phyloP scores from a whole-genome alignment of 2,113 vertebrate genomes.

The Buteo buteo region DNA sequence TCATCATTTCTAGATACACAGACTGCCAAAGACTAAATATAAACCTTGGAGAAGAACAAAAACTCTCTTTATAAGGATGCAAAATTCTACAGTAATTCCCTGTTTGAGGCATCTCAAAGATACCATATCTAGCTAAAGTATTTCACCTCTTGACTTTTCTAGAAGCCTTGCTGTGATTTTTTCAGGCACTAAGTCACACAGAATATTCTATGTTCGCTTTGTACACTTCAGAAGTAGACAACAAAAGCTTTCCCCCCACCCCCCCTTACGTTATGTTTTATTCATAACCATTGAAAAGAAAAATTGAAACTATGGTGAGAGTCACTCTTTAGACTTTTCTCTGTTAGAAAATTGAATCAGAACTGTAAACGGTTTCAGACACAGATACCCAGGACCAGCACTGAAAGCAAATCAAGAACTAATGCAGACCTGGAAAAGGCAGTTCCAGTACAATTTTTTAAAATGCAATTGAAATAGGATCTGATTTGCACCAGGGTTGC shows the following conservation, averaged over 20 bases:
- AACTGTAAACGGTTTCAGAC: slow-evolving; percentile 16
- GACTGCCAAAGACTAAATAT: not conserved
- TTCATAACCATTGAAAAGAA: slow-evolving; percentile 55
- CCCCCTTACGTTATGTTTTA: slow-evolving; percentile 34
- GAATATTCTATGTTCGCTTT: slow-evolving; percentile 56
- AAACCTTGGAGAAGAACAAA: not conserved
- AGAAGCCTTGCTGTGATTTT: slow-evolving; percentile 54
- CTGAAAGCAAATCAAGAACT: not conserved
- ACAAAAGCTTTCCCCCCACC: slow-evolving; percentile 13
- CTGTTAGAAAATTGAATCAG: slow-evolving; percentile 38
- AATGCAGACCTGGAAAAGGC: not conserved
- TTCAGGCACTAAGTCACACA: slow-evolving; percentile 45
- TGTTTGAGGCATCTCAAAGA: slow-evolving; percentile 18
- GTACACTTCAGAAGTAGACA: slow-evolving; percentile 47
- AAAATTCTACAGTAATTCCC: not conserved
- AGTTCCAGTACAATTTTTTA: not conserved
- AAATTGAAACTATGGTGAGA: slow-evolving; percentile 35
- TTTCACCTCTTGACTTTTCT: slow-evolving; percentile 49
- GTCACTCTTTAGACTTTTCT: slow-evolving; percentile 1
- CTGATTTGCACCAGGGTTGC: not conserved
- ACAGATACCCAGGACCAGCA: not conserved
- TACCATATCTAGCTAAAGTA: not conserved
- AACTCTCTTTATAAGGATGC: not conserved
- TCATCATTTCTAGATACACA: not conserved
- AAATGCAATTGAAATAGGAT: not conserved